These are phyloP conservation scores for Anguilla marmorata DNA, from an alignment of 2,797 vertebrate species.

Conservation along the genomic window DNA sequence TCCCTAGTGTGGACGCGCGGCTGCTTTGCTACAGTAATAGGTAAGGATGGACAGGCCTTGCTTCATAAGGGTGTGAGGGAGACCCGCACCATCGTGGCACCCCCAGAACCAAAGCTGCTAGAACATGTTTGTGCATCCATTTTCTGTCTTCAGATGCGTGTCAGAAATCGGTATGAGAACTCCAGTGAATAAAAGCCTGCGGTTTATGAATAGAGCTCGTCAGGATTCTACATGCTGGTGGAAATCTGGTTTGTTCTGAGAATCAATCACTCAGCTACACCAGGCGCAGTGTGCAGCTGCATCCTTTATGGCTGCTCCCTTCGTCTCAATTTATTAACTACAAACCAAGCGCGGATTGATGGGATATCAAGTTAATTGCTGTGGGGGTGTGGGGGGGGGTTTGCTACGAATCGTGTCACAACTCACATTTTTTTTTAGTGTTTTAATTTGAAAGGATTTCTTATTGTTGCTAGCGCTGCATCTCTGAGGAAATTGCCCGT, in stretches of 20 bases:
- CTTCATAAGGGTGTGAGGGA: no score
- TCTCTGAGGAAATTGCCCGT: background rate
- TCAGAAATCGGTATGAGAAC: background rate
- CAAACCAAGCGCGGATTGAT: background rate
- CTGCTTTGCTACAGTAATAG: no score
- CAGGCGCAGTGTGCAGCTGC: background rate
- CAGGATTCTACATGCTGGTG: background rate
- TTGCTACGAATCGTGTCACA: background rate
- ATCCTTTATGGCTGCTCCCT: background rate
- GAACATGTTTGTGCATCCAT: no score
- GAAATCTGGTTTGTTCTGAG: background rate
- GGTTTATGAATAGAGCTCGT: background rate
- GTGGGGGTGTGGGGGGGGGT: background rate
- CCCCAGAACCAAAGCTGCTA: no score
- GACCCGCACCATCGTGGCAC: no score
- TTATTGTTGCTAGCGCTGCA: background rate
- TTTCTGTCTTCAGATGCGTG: no score
- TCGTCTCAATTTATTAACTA: background rate
- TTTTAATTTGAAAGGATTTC: background rate
- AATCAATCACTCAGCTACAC: background rate
- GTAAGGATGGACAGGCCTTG: no score
- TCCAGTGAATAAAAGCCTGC: background rate
- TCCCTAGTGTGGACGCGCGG: no score
- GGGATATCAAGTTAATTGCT: background rate
- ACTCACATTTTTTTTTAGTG: background rate